phyloP scores from a whole-genome alignment of 2,888 invertebrate species.

The Chrysolina oricalcia region DNA sequence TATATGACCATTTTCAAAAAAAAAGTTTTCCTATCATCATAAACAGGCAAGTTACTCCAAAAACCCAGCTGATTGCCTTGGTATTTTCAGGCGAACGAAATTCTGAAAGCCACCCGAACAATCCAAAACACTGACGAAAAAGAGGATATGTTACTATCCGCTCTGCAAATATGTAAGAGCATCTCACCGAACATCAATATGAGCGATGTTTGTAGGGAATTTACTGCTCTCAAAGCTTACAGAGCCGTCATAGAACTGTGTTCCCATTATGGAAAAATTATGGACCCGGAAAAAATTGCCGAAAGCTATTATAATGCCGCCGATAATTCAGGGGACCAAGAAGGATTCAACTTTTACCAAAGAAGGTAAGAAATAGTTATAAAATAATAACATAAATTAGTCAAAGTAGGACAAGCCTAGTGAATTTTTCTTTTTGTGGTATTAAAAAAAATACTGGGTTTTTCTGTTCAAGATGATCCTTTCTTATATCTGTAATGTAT shows the following conservation, averaged over 20 bases:
- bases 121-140: conserved; percentile 84
- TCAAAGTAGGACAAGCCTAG: neutral
- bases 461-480: too few species aligned
- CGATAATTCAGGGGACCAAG: conserved; percentile 87
- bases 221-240: conserved; percentile 87
- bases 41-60: too few species aligned
- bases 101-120: conserved; percentile 86
- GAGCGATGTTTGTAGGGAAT: conserved; percentile 87
- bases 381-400: neutral
- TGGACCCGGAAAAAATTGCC: conserved; percentile 93
- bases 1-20: too few species aligned
- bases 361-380: conserved; percentile 55
- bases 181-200: conserved; percentile 92
- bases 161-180: conserved; percentile 89
- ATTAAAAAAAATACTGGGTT: too few species aligned
- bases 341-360: conserved; percentile 74
- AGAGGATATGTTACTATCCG: conserved; percentile 84
- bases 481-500: too few species aligned
- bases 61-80: too few species aligned
- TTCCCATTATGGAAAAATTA: conserved; percentile 85
- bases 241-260: conserved; percentile 92
- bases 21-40: too few species aligned
- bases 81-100: conserved; percentile 84
- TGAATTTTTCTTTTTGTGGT: too few species aligned
- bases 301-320: conserved; percentile 90